Evolutionary conservation across 1,140 invertebrate species (phyloP).

Genomic region (Temnothorax curvispinosus): DNA sequence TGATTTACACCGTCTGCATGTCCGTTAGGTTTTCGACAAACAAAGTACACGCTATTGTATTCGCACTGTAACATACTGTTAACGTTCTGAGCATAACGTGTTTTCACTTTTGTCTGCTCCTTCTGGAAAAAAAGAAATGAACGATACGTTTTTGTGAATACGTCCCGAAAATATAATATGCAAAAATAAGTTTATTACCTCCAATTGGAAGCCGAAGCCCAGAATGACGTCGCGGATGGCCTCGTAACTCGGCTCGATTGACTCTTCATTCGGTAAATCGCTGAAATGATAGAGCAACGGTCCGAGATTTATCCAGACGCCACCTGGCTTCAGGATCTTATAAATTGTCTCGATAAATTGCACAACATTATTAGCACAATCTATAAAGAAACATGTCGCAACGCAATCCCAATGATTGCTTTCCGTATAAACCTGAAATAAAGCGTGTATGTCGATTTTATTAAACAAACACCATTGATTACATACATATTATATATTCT

Average conservation of each 20-base stretch:
- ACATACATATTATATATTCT: not conserved
- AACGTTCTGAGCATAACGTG: slow-evolving; percentile 96
- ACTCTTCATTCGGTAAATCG: slow-evolving; percentile 94
- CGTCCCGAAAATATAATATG: not conserved
- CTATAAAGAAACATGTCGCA: slow-evolving; percentile 99
- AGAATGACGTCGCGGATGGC: slow-evolving; percentile 93
- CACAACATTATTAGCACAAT: slow-evolving; percentile 98
- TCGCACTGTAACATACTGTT: slow-evolving; percentile 97
- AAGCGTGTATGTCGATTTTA: slow-evolving; percentile 37
- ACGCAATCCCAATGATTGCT: slow-evolving; percentile 95
- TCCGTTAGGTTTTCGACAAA: slow-evolving; percentile 90
- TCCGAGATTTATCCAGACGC: slow-evolving; percentile 96
- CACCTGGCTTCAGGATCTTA: slow-evolving; percentile 95
- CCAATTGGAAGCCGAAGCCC: slow-evolving; percentile 94
- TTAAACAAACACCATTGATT: not conserved
- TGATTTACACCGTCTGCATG: slow-evolving; percentile 51
- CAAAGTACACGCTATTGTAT: slow-evolving; percentile 96
- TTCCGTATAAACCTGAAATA: slow-evolving; percentile 90
- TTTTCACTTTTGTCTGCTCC: slow-evolving; percentile 91
- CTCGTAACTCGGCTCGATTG: slow-evolving; percentile 97
- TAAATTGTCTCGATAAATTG: slow-evolving; percentile 98
- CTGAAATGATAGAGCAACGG: slow-evolving; percentile 98
- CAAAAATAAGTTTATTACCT: slow-evolving; percentile 87
- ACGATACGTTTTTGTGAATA: not conserved
- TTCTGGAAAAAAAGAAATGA: slow-evolving; percentile 86